These are phyloP conservation scores for Harpalus rufipes DNA, from an alignment of 2,888 invertebrate species.

Conservation along the genomic window DNA sequence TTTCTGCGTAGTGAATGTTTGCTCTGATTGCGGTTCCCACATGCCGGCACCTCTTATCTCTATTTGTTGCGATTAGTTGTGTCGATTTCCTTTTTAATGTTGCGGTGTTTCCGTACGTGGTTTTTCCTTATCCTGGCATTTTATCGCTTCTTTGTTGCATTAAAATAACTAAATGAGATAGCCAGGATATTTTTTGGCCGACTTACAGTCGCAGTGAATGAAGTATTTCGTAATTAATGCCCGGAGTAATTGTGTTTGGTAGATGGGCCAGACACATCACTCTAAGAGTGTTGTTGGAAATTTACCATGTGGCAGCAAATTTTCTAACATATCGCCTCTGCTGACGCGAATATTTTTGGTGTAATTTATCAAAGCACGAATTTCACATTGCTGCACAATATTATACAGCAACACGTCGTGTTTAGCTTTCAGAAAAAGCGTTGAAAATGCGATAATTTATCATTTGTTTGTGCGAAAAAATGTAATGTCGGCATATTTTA, in stretches of 20 bases:
- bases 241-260: slow-evolving; percentile 38
- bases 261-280: slow-evolving; percentile 36
- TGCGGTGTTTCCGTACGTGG: slow-evolving; percentile 18
- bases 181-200: slow-evolving; percentile 49
- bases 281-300: slow-evolving; percentile 32
- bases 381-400: slow-evolving; percentile 53
- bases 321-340: slow-evolving; percentile 52
- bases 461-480: slow-evolving; percentile 51
- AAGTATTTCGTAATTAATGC: slow-evolving; percentile 57
- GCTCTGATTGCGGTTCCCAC: slow-evolving; percentile 54
- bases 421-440: slow-evolving; percentile 52
- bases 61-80: slow-evolving; percentile 34
- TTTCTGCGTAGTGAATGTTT: slow-evolving; percentile 37
- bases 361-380: slow-evolving; percentile 57
- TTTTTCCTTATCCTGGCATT: slow-evolving; percentile 11
- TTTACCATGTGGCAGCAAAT: slow-evolving; percentile 31
- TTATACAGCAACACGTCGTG: slow-evolving; percentile 51
- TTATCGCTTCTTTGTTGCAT: slow-evolving; percentile 32
- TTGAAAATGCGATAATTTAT: slow-evolving; percentile 56
- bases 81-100: slow-evolving; percentile 36
- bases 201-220: slow-evolving; percentile 31
- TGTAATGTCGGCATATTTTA: slow-evolving; percentile 2
- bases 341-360: slow-evolving; percentile 52
- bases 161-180: slow-evolving; percentile 52
- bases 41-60: slow-evolving; percentile 39